Conservation (phyloP, 1,140 invertebrate genomes). For the Leucophenga varia region DNA sequence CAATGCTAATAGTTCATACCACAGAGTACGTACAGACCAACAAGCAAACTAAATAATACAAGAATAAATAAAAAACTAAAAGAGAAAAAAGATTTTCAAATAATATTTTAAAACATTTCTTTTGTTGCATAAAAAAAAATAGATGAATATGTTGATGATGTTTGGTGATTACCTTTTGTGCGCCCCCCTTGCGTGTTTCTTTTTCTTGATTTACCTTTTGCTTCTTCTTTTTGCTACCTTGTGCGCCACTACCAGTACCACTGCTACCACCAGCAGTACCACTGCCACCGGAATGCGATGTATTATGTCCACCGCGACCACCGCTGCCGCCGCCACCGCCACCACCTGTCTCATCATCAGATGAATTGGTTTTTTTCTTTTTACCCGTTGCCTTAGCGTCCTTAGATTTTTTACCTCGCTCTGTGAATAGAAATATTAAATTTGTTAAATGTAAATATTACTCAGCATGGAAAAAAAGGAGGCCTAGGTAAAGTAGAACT, state of each 20-base stretch:
- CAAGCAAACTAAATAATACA: no score
- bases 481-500: no score
- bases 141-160: conserved; percentile 23
- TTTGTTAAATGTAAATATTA: no score
- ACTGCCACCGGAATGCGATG: conserved; percentile 25
- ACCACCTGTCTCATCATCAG: conserved; percentile 42
- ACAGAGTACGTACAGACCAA: no score
- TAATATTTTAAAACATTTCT: no score
- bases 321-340: conserved; percentile 15
- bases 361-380: conserved; percentile 50
- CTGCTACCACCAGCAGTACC: conserved; percentile 20
- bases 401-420: conserved; percentile 63
- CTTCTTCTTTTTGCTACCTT: conserved; percentile 57
- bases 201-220: conserved; percentile 58
- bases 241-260: conserved; percentile 21
- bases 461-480: no score
- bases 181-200: conserved; percentile 55
- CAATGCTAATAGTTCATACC: conserved; percentile 20
- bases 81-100: no score
- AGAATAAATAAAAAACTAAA: no score
- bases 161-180: conserved; percentile 57
- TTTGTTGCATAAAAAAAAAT: neutral
- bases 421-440: conserved; percentile 39
- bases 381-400: conserved; percentile 56
- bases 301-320: conserved; percentile 18